These are phyloP conservation scores for Pseudococcus longispinus DNA, from an alignment of 2,888 invertebrate species.

Conservation along the genomic window DNA sequence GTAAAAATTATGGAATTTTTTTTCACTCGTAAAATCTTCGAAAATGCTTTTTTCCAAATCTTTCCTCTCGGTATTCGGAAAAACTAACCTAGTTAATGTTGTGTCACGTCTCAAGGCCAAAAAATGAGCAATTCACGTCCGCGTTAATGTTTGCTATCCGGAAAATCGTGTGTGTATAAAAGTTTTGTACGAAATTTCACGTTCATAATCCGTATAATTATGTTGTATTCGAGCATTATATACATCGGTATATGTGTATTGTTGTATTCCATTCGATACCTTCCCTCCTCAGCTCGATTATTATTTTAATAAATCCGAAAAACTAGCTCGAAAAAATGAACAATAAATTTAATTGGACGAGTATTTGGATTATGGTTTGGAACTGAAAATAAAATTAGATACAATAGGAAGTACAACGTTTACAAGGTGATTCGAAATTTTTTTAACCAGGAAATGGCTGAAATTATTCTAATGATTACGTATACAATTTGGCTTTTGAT, in stretches of 20 bases:
- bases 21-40: not conserved
- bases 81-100: constrained; percentile 11
- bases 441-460: not conserved
- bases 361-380: not conserved
- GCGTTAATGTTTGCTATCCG: not conserved
- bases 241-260: not conserved
- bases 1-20: not conserved
- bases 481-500: constrained; percentile 7
- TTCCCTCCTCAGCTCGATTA: not conserved
- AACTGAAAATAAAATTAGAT: not conserved
- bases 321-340: not conserved
- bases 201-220: constrained; percentile 28
- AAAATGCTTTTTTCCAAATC: not conserved
- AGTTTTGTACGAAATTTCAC: constrained; percentile 1
- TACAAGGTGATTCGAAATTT: not conserved
- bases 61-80: not conserved
- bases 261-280: not conserved
- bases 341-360: not conserved
- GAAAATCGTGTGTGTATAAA: not conserved
- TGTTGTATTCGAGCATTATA: not conserved
- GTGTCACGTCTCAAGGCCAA: constrained; percentile 19
- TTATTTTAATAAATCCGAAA: not conserved
- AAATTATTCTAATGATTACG: not conserved
- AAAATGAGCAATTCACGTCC: not conserved
- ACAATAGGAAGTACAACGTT: not conserved